A percentile compares a stretch with the other conserved stretches of the same genome.
phyloP scores from a whole-genome alignment of 2,888 invertebrate species.

The Tetranychus piercei region DNA sequence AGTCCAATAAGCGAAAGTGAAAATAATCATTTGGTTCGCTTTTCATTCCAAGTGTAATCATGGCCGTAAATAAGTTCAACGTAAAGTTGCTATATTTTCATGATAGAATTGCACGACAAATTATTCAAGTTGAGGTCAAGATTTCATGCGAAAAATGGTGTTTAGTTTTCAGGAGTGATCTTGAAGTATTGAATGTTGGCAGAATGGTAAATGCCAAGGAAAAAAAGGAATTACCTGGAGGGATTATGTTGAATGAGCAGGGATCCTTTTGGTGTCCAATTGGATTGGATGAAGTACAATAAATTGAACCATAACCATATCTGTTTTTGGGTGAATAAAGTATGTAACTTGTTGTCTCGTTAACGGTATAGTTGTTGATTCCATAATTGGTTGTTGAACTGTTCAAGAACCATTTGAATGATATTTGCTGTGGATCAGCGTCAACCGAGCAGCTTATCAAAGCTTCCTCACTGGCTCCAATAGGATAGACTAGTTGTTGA shows the following conservation, averaged over 20 bases:
- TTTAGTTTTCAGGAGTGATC: too few relatives aligned
- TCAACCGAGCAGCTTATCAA: conserved; percentile 55
- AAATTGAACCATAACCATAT: conserved; percentile 69
- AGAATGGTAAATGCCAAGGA: not conserved
- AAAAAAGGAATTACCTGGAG: conserved; percentile 47
- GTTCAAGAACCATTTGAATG: conserved; percentile 82
- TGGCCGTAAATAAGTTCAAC: too few relatives aligned
- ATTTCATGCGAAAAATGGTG: too few relatives aligned
- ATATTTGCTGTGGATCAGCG: conserved; percentile 62
- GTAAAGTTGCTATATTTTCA: too few relatives aligned
- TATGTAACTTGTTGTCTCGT: conserved; percentile 58
- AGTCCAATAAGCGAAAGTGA: not conserved
- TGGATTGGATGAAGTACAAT: conserved; percentile 60
- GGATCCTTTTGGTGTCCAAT: conserved; percentile 67
- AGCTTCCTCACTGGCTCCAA: conserved; percentile 62
- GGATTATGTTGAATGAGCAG: conserved; percentile 75
- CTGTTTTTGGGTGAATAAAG: conserved; percentile 74
- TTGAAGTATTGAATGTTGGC: not conserved
- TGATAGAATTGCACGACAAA: too few relatives aligned
- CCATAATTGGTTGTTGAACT: conserved; percentile 41
- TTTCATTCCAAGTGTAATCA: too few relatives aligned
- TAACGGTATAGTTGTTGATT: conserved; percentile 39
- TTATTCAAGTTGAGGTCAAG: too few relatives aligned
- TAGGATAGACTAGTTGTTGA: conserved; percentile 69
- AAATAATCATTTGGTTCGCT: too few relatives aligned